Conservation (phyloP, 1,140 invertebrate genomes). For the Papilio aristodemus region DNA sequence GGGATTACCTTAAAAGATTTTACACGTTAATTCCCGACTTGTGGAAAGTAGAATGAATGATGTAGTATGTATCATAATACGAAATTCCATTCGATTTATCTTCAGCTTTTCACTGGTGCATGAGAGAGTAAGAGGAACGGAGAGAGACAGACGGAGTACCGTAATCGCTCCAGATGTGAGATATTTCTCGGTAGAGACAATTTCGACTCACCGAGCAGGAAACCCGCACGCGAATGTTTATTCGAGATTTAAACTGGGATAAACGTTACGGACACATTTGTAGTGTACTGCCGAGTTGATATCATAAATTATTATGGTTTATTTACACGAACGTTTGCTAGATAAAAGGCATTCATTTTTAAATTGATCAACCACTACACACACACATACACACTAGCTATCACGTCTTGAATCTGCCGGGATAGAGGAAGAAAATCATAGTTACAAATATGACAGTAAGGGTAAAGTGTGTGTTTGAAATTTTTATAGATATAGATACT, state of each 20-base stretch:
- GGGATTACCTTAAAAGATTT: too few relatives aligned
- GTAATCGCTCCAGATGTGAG: constrained; percentile 37
- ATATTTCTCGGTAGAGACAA: constrained; percentile 36
- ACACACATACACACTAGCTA: too few relatives aligned
- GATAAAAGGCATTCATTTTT: too few relatives aligned
- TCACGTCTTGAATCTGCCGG: too few relatives aligned
- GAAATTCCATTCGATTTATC: not conserved
- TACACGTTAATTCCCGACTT: not conserved
- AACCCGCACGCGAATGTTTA: constrained; percentile 9
- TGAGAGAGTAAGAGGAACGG: not conserved
- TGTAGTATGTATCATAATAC: not conserved
- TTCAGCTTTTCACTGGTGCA: not conserved
- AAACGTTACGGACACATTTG: not conserved
- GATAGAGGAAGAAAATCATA: too few relatives aligned
- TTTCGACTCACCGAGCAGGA: constrained; percentile 34
- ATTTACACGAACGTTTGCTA: too few relatives aligned
- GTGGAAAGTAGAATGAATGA: not conserved
- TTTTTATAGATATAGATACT: too few relatives aligned
- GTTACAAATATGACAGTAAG: too few relatives aligned
- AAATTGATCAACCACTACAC: too few relatives aligned
- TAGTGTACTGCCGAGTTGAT: not conserved
- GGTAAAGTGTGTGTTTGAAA: too few relatives aligned
- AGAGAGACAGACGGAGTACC: constrained; percentile 22
- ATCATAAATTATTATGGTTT: not conserved
- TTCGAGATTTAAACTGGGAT: constrained; percentile 21